Evolutionary conservation across 2,797 vertebrate species (phyloP), one percentile per base, ranked within the genome.

Genomic region (Otus scops): DNA sequence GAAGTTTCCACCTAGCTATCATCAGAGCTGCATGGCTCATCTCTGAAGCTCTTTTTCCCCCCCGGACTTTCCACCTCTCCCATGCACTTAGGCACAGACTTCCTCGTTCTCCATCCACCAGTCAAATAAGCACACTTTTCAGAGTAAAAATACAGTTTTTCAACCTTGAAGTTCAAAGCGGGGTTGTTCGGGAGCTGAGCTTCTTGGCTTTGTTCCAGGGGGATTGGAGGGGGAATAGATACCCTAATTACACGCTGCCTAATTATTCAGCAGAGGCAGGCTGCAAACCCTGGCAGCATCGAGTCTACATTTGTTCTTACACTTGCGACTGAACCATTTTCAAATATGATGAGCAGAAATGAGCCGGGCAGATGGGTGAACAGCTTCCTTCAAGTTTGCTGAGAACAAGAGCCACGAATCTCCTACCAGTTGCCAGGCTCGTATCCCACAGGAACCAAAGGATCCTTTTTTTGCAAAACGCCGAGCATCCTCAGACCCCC

Each of bases 401-500:
- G 53, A 2, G 15, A 81, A 73, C 21, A 11, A 74, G 43, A 89
- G 41, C 27, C 32, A 20, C 2, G 18, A 57, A 22, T 34, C 41
- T 91, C 34, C 50, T 38, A 48, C 13, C 53, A 61, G 63, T 41
- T 71, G 47, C 64, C 8, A 3, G 57, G 45, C 20, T 61, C 24
- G 14, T 47, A 39, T 45, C 39, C 27, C 50, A 32, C 34, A 45
- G 61, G 64, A 82, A 16, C 36, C 34, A 70, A 53, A 13, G 67
- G 41, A 64, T 9, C 11, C 6, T 43, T 48, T 39, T 39, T 17
- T 65, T 64, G 23, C 9, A 27, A 30, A 41, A 45, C 0, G 3
- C 11, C 4, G 13, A 38, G 28, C 0, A 0, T 6, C 51, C 43
- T 77, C 43, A 70, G 43, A 54, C 2, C 24, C 10, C 10, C n/a